These are phyloP conservation scores for Monopterus albus DNA, from an alignment of 2,113 vertebrate genomes.

Conservation along the genomic window DNA sequence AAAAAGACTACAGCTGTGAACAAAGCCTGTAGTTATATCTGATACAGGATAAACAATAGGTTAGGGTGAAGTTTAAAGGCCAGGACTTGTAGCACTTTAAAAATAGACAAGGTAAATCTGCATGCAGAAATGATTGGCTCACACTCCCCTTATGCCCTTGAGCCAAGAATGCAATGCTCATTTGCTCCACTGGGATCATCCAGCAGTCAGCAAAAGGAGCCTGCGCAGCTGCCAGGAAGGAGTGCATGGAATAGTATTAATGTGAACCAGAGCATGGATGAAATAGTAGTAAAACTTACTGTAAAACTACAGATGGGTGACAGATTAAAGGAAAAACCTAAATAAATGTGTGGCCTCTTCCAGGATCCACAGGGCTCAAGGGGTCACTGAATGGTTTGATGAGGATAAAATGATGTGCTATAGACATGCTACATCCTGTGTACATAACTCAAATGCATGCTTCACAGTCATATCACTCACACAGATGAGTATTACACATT, in stretches of 20 bases:
- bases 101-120: slow-evolving; percentile 1
- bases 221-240: slow-evolving; percentile 41
- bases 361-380: too few relatives aligned
- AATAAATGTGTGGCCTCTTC: too few relatives aligned
- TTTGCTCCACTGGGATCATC: slow-evolving; percentile 30
- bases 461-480: too few relatives aligned
- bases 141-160: slow-evolving; percentile 30
- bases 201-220: slow-evolving; percentile 37
- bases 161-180: slow-evolving; percentile 36
- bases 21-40: slow-evolving; percentile 27
- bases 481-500: too few relatives aligned
- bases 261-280: slow-evolving; percentile 27
- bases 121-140: slow-evolving; percentile 13
- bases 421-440: too few relatives aligned
- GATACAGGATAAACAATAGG: slow-evolving; percentile 25
- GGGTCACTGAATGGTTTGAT: too few relatives aligned
- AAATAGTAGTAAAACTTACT: slow-evolving; percentile 22
- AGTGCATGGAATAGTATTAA: slow-evolving; percentile 29
- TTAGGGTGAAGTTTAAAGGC: slow-evolving; percentile 13
- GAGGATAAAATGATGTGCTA: too few relatives aligned
- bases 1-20: slow-evolving; percentile 25
- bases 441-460: not conserved
- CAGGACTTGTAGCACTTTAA: not conserved
- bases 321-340: too few relatives aligned
- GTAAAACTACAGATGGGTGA: not conserved